Evolutionary conservation across 1,140 invertebrate species (phyloP), one percentile per base, ranked within the genome.

Genomic region (Reticulitermes speratus): DNA sequence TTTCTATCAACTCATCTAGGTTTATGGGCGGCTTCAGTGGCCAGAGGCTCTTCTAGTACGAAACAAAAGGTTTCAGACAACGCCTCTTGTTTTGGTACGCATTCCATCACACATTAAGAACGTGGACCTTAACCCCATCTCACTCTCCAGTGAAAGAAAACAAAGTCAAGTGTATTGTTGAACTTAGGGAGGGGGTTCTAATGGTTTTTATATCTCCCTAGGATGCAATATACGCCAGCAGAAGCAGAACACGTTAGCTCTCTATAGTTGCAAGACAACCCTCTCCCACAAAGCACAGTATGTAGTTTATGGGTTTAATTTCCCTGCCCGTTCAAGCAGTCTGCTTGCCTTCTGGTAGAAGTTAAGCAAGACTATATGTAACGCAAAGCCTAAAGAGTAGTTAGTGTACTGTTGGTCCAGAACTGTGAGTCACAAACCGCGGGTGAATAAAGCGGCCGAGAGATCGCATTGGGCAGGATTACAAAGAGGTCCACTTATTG

Each of bases 271-370:
- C 65, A 75, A 75, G 65, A 30, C 3, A 8, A 6, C 25, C 65
- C n/a, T 14, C 65, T 59, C 7, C 55, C 21, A 14, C 65, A n/a
- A 2, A 25, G 21, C 16, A 0, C 65, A 75, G 65, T 30, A 75
- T 75, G 65, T 75, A 75, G 65, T 75, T 75, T 75, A 75, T 75
- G 65, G 65, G 65, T 75, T 75, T 75, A 75, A 75, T 75, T 75
- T 75, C 65, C 65, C 65, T 75, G 65, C n/a, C 65, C n/a, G n/a
- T 25, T 75, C 1, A 75, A 75, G 25, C 65, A 75, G n/a, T 30
- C n/a, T 75, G 65, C 25, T 75, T 65, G n/a, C 7, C 65, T 75
- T 75, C 65, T 75, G 9, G n/a, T 30, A n/a, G 65, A 75, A 3
- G 65, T 30, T 6, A 75, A 16, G 65, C 65, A 75, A 9, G 65